A percentile compares a stretch with the other conserved stretches of the same genome.
Evolutionary conservation across 2,113 vertebrate species (phyloP).

Genomic region (Peucedramus taeniatus): DNA sequence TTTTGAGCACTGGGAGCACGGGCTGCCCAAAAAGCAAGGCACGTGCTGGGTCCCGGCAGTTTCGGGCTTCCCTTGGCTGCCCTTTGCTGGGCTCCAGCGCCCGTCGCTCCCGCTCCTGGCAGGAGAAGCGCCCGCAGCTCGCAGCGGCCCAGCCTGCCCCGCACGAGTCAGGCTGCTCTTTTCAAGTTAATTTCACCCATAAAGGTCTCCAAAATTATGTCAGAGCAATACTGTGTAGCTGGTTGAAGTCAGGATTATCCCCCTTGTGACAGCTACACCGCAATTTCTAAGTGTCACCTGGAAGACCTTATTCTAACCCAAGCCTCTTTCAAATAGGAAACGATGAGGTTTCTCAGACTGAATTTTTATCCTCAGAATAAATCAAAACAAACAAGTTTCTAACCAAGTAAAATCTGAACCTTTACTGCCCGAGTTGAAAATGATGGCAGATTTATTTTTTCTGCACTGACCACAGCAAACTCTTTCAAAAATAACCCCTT

Average conservation of each 20-base stretch:
- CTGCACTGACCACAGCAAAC: not conserved
- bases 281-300: not conserved
- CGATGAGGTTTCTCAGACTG: not conserved
- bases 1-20: not conserved
- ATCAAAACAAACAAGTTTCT: not conserved
- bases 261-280: fast-evolving
- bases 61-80: too few relatives aligned
- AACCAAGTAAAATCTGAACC: not conserved
- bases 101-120: fast-evolving
- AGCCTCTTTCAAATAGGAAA: not conserved
- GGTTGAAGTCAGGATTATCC: not conserved
- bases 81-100: fast-evolving
- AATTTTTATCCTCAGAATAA: not conserved
- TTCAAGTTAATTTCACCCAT: not conserved
- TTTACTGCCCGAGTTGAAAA: not conserved
- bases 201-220: not conserved
- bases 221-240: not conserved
- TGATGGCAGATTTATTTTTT: not conserved
- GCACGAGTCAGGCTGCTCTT: not conserved
- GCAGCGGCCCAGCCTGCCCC: not conserved
- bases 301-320: not conserved
- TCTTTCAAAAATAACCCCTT: not conserved
- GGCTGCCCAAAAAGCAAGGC: fast-evolving
- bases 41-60: fast-evolving
- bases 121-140: not conserved